These are phyloP conservation scores for Proctacanthus coquilletti DNA, from an alignment of 1,140 invertebrate genomes.

Conservation along the genomic window DNA sequence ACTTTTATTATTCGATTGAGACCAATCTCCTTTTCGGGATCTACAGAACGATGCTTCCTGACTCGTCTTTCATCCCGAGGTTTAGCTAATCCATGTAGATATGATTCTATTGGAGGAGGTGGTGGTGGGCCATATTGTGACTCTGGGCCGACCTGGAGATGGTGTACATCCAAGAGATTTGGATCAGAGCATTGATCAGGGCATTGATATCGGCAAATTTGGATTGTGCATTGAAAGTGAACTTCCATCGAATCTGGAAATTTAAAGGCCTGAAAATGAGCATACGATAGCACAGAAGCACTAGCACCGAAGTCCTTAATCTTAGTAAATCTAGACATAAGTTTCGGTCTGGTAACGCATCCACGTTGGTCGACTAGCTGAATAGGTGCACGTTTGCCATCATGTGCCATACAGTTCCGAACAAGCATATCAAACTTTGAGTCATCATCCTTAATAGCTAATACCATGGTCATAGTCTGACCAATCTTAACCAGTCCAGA, in stretches of 20 bases:
- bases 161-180: slow-evolving; percentile 33
- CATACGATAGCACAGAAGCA: slow-evolving; percentile 80
- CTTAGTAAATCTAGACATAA: slow-evolving; percentile 88
- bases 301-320: slow-evolving; percentile 90
- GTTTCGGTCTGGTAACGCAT: slow-evolving; percentile 77
- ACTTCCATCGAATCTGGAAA: slow-evolving; percentile 95
- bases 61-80: slow-evolving; percentile 59
- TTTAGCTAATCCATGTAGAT: slow-evolving; percentile 34
- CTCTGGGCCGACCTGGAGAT: slow-evolving; percentile 38
- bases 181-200: slow-evolving; percentile 72
- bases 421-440: slow-evolving; percentile 94
- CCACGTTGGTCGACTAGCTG: slow-evolving; percentile 86
- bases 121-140: slow-evolving; percentile 53
- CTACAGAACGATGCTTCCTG: slow-evolving; percentile 40
- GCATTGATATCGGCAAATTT: slow-evolving; percentile 84
- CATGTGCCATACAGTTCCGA: slow-evolving; percentile 84
- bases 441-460: slow-evolving; percentile 90
- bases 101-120: slow-evolving; percentile 32
- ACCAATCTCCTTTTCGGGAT: slow-evolving; percentile 60
- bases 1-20: slow-evolving; percentile 70
- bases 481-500: slow-evolving; percentile 89
- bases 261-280: slow-evolving; percentile 90
- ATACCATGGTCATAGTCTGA: slow-evolving; percentile 93
- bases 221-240: slow-evolving; percentile 90
- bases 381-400: slow-evolving; percentile 86